Evolutionary conservation across 2,113 vertebrate species (phyloP), one percentile per base, ranked within the genome.

Genomic region (Austrofundulus limnaeus): DNA sequence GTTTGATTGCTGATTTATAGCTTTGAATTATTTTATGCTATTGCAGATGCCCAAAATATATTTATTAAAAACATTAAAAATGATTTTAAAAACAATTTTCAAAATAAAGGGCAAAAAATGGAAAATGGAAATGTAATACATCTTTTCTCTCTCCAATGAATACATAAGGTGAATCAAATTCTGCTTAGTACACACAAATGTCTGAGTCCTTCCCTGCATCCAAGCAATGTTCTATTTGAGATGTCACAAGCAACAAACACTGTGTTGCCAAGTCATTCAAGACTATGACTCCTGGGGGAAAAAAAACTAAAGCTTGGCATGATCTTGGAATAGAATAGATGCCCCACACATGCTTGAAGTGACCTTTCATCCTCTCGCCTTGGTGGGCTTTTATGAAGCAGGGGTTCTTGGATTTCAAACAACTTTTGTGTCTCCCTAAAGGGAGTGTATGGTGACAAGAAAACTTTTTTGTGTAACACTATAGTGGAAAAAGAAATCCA

Each of bases 311-410:
- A 50, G n/a, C 61, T 49, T 65, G 62, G 58, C n/a, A n/a, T n/a
- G 65, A 68, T 71, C 61, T 61, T 74, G 66, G 73, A 64, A 41
- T 61, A 74, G 53, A 57, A 50, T 42, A 11, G 45, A 24, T 31
- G 42, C 21, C 55, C 19, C 42, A 39, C 24, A 49, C 15, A 65
- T 66, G 42, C 34, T 43, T 53, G n/a, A 48, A 39, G 60, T 60
- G 31, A 54, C 28, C 43, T 24, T 55, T 56, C 28, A 58, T 58
- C 50, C 23, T 24, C 2, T 16, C 54, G 7, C 20, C 56, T 38
- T 57, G 54, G 14, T 24, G 57, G 61, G 21, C 25, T 58, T 73
- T 55, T 17, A 34, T 50, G 2, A 25, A 16, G 48, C 25, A 28
- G 31, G 49, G n/a, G 5, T 72, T 39, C 51, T 49, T 58, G 47